phyloP scores from a whole-genome alignment of 2,888 invertebrate species.

The Microchrysa polita region DNA sequence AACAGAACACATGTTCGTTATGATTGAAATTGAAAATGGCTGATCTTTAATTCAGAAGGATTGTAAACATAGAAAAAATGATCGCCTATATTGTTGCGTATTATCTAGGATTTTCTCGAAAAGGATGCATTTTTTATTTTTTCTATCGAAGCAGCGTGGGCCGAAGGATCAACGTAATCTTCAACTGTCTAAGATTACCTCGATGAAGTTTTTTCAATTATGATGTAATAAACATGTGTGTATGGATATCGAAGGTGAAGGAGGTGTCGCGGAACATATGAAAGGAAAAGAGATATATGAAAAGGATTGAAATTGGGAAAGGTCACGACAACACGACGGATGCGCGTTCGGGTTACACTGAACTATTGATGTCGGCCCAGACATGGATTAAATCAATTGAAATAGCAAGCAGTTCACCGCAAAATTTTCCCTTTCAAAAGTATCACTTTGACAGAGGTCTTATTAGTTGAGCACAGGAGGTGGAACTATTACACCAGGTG shows the following conservation, averaged over 20 bases:
- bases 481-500: too few relatives aligned
- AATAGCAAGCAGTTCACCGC: too few relatives aligned
- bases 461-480: too few relatives aligned
- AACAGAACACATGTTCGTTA: neutral
- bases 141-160: neutral
- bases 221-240: constrained; percentile 31
- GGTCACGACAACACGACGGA: too few relatives aligned
- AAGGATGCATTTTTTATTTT: neutral
- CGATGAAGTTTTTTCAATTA: constrained; percentile 27
- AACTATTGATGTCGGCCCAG: neutral
- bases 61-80: neutral
- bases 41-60: neutral
- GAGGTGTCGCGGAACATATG: neutral
- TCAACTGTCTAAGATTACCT: constrained; percentile 39
- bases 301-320: constrained; percentile 4
- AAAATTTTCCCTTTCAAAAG: too few relatives aligned
- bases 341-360: neutral
- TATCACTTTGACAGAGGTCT: too few relatives aligned
- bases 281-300: neutral
- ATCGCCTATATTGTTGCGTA: constrained; percentile 10
- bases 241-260: neutral
- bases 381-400: neutral
- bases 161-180: constrained; percentile 39
- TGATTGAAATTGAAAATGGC: neutral
- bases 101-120: constrained; percentile 13